phyloP scores from a whole-genome alignment of 1,140 invertebrate genomes.

The Homarus americanus region DNA sequence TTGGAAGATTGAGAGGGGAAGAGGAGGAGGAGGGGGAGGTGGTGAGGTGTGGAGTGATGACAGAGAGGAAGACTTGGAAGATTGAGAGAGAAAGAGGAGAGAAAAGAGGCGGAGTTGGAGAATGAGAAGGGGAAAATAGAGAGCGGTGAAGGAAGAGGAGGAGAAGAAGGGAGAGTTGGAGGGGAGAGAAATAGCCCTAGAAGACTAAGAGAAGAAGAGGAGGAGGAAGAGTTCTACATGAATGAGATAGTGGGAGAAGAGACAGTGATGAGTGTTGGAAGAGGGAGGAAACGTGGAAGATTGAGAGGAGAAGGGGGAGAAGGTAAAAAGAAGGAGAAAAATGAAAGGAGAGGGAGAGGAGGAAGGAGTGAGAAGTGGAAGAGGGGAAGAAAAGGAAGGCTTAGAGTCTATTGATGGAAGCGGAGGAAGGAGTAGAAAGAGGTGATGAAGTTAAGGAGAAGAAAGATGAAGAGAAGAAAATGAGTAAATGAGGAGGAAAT shows the following conservation, averaged over 20 bases:
- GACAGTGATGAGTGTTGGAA: not conserved
- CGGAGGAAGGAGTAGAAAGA: not conserved
- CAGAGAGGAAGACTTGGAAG: not conserved
- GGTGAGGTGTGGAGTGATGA: conserved; percentile 29
- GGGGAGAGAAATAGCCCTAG: not conserved
- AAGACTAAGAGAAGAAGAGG: conserved; percentile 9
- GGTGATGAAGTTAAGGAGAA: no score
- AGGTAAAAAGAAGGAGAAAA: not conserved
- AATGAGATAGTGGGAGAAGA: not conserved
- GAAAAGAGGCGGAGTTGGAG: not conserved
- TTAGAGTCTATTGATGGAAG: no score
- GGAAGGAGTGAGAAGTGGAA: not conserved
- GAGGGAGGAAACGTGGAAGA: not conserved
- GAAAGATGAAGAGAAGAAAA: not conserved
- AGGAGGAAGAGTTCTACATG: not conserved
- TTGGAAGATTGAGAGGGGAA: not conserved
- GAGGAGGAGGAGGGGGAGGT: conserved; percentile 29
- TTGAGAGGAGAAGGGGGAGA: no score
- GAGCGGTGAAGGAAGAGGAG: not conserved
- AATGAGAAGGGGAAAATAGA: conserved; percentile 13
- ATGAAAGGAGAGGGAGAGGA: not conserved
- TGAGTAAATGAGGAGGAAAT: not conserved
- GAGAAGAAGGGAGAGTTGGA: not conserved
- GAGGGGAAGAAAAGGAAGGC: not conserved
- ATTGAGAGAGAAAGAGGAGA: not conserved